phyloP scores from a whole-genome alignment of 1,140 invertebrate species.

The Hylaeus volcanicus region DNA sequence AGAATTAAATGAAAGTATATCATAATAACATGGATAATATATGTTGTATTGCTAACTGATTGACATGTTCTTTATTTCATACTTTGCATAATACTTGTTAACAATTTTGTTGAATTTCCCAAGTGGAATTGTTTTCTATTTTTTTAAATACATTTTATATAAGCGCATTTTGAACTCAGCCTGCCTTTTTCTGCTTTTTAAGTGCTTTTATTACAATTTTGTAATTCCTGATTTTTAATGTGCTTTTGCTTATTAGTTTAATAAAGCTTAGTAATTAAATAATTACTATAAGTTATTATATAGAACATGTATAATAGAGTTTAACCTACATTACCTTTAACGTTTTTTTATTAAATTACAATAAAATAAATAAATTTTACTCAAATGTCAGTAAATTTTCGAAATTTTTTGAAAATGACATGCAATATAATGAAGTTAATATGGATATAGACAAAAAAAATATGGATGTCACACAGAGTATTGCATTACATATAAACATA shows the following conservation, averaged over 20 bases:
- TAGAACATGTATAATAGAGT: too few relatives aligned
- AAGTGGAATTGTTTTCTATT: background rate
- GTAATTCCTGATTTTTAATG: background rate
- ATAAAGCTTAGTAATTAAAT: background rate
- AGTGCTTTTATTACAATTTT: background rate
- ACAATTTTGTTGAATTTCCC: background rate
- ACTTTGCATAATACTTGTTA: conserved; percentile 16
- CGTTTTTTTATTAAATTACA: background rate
- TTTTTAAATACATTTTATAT: background rate
- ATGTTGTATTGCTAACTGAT: background rate
- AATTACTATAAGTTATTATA: background rate
- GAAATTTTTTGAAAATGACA: background rate
- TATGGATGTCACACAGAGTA: conserved; percentile 24
- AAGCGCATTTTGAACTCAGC: background rate
- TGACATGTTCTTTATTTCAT: background rate
- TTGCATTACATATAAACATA: conserved; percentile 5
- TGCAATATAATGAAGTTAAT: conserved; percentile 1
- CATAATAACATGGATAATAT: background rate
- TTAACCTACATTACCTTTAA: background rate
- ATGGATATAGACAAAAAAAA: conserved; percentile 27
- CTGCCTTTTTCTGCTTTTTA: background rate
- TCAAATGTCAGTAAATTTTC: background rate
- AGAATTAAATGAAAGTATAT: background rate
- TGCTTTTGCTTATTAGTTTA: background rate
- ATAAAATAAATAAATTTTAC: background rate